Percentiles rank a stretch among this genome's conserved stretches.
Evolutionary conservation across 2,888 invertebrate genomes (phyloP).

Genomic region (Caenorhabditis sp.): DNA sequence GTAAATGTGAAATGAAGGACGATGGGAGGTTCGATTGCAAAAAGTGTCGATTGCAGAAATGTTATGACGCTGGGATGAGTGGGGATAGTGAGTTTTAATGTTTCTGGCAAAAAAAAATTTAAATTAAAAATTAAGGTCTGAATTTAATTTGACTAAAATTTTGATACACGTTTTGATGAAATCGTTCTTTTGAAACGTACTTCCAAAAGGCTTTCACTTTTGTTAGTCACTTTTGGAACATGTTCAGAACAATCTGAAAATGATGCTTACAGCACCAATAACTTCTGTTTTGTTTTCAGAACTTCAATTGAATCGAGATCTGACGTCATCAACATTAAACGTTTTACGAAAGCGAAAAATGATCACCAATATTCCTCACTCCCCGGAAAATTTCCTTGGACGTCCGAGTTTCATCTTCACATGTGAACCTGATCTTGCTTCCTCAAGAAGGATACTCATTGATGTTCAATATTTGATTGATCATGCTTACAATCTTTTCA

Average conservation of each 20-base stretch:
- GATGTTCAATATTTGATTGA: constrained; percentile 5
- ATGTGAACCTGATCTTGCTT: background rate
- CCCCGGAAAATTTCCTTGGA: constrained; percentile 11
- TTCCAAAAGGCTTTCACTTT: no score
- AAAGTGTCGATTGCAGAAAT: constrained; percentile 22
- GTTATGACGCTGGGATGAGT: constrained; percentile 16
- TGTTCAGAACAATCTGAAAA: no score
- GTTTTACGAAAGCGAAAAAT: constrained; percentile 12
- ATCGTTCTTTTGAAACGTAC: no score
- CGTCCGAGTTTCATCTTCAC: constrained; percentile 8
- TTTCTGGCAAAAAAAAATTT: no score
- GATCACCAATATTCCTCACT: constrained; percentile 11
- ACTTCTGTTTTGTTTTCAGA: no score
- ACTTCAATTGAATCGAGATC: constrained; percentile 20
- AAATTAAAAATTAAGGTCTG: no score
- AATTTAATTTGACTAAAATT: no score
- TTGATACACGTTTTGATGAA: no score
- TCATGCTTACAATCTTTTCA: background rate
- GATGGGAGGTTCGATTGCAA: constrained; percentile 5
- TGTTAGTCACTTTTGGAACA: no score
- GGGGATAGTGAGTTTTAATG: background rate
- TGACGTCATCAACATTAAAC: constrained; percentile 10
- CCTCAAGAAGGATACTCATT: constrained; percentile 1
- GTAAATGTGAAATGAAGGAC: background rate
- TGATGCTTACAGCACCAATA: no score